These are phyloP conservation scores for Atta cephalotes DNA, from an alignment of 1,140 invertebrate species.

Conservation along the genomic window DNA sequence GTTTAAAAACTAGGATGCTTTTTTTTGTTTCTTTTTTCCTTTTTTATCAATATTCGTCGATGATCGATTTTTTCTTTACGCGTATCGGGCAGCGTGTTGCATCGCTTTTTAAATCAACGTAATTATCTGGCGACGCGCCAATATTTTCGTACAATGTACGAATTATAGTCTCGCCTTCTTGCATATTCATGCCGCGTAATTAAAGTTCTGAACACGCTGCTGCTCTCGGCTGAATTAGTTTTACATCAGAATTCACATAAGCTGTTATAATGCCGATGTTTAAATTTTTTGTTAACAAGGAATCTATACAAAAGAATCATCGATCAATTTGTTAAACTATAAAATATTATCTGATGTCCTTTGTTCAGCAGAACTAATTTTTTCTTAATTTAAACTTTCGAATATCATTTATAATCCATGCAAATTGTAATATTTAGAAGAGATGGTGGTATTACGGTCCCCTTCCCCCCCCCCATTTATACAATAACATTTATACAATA, in stretches of 20 bases:
- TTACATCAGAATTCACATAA: constrained; percentile 30
- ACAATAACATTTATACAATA: too few species aligned
- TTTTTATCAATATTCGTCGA: constrained; percentile 52
- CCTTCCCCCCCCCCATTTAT: too few species aligned
- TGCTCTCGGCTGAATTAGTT: constrained; percentile 42
- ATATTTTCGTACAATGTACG: constrained; percentile 60
- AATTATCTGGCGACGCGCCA: constrained; percentile 54
- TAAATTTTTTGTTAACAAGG: constrained; percentile 28
- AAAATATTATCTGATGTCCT: neutral
- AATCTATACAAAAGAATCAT: neutral
- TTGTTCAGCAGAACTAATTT: neutral
- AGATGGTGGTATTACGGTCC: too few species aligned
- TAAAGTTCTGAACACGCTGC: constrained; percentile 35
- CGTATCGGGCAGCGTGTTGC: constrained; percentile 16
- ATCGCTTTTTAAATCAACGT: constrained; percentile 44
- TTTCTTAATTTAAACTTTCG: neutral
- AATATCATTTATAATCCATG: neutral
- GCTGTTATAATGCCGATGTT: neutral
- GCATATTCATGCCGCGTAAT: constrained; percentile 59
- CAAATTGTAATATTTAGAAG: neutral
- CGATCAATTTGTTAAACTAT: constrained; percentile 10
- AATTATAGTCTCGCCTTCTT: constrained; percentile 51
- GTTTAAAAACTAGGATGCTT: constrained; percentile 61
- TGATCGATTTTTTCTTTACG: constrained; percentile 55
- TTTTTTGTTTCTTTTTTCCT: neutral